Conservation (phyloP, 2,113 vertebrate genomes). For the Stigmatopora argus region DNA sequence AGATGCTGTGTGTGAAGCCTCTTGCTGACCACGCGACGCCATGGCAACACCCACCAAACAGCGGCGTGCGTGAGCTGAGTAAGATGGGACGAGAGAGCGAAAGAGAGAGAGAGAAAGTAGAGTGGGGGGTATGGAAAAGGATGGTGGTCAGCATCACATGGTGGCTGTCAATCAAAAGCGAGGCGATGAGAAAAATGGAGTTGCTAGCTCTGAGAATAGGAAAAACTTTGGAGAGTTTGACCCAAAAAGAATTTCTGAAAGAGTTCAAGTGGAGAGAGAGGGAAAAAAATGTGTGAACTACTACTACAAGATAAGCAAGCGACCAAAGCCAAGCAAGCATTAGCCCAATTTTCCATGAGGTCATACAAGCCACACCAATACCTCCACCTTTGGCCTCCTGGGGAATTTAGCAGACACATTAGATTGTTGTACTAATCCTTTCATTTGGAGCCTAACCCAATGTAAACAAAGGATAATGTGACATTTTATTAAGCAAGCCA, state of each 20-base stretch:
- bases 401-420: not conserved
- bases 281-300: not conserved
- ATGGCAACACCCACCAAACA: conserved; percentile 71
- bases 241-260: conserved; percentile 1
- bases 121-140: conserved; percentile 22
- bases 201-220: conserved; percentile 2
- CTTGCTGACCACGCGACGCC: conserved; percentile 65
- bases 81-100: conserved; percentile 28
- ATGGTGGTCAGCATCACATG: conserved; percentile 17
- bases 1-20: conserved; percentile 83
- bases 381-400: conserved; percentile 4
- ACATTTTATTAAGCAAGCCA: too few relatives aligned
- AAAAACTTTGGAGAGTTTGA: not conserved
- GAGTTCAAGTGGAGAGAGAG: not conserved
- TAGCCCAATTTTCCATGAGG: conserved; percentile 49
- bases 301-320: conserved; percentile 18
- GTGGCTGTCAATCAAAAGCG: conserved; percentile 38
- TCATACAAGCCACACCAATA: conserved; percentile 43
- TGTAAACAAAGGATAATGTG: too few relatives aligned
- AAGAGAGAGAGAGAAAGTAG: not conserved
- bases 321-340: conserved; percentile 18
- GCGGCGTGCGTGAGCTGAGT: conserved; percentile 56
- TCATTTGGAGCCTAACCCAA: not conserved
- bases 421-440: not conserved
- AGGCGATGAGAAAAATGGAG: conserved; percentile 16